Evolutionary conservation across 2,888 invertebrate genomes (phyloP).

Genomic region (Elaeidobius kamerunicus): DNA sequence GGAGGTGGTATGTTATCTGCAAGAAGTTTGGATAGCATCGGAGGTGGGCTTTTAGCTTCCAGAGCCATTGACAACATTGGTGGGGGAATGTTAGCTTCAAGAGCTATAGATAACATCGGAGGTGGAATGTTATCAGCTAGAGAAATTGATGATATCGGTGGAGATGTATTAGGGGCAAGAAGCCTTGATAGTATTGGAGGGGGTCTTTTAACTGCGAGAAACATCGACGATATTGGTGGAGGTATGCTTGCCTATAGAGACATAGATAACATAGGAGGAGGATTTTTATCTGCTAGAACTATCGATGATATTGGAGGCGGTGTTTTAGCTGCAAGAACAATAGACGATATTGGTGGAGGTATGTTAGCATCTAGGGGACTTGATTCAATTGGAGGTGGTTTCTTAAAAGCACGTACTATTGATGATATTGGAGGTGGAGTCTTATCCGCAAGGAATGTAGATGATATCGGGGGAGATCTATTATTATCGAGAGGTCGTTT

Average conservation of each 20-base stretch:
- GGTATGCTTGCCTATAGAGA: too few relatives aligned
- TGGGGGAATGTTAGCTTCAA: slow-evolving; percentile 8
- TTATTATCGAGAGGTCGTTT: too few relatives aligned
- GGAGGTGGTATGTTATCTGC: slow-evolving; percentile 18
- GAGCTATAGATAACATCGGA: slow-evolving; percentile 12
- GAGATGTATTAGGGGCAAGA: slow-evolving; percentile 8
- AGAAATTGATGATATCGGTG: slow-evolving; percentile 1
- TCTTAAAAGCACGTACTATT: slow-evolving; percentile 5
- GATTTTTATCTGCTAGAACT: slow-evolving; percentile 7
- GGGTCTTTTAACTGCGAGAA: slow-evolving; percentile 11
- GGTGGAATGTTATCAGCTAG: slow-evolving; percentile 6
- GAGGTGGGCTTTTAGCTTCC: slow-evolving; percentile 19
- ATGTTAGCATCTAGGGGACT: too few relatives aligned
- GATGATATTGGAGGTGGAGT: slow-evolving; percentile 20
- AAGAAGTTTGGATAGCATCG: slow-evolving; percentile 24
- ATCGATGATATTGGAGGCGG: slow-evolving; percentile 21
- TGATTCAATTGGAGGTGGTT: too few relatives aligned
- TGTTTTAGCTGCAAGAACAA: slow-evolving; percentile 3
- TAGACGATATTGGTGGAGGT: slow-evolving; percentile 18
- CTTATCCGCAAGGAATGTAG: slow-evolving; percentile 5
- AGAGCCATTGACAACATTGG: slow-evolving; percentile 22
- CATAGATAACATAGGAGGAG: too few relatives aligned
- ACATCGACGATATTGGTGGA: slow-evolving; percentile 15
- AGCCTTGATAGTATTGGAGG: slow-evolving; percentile 14
- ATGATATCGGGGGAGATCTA: slow-evolving; percentile 15